Percentiles rank a stretch among this genome's conserved stretches.
Conservation (phyloP, 2,797 vertebrate species). For the Acestrorhynchus altus region DNA sequence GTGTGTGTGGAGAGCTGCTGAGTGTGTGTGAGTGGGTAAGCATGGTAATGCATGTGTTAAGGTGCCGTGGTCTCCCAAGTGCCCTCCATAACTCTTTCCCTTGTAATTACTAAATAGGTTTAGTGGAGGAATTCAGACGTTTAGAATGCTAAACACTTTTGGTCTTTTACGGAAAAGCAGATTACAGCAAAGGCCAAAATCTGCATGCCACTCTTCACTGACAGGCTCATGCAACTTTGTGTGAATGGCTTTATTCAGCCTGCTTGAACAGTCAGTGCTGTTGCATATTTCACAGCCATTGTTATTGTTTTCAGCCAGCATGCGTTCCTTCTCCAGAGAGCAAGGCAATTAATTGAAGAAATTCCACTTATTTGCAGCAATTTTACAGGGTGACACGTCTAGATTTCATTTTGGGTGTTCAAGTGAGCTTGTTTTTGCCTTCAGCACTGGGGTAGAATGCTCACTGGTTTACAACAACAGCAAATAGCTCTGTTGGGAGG, state of each 20-base stretch:
- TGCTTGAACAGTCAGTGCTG: conserved; percentile 10
- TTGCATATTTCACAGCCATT: conserved; percentile 12
- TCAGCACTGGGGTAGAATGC: not conserved
- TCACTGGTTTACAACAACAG: not conserved
- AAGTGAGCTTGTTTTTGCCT: not conserved
- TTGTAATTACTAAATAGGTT: not conserved
- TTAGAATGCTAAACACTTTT: not conserved
- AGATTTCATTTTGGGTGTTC: not conserved
- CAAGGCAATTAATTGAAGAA: conserved; percentile 16
- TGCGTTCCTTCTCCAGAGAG: conserved; percentile 6
- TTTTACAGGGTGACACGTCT: conserved; percentile 9
- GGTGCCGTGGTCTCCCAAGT: not conserved
- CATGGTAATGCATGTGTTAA: not conserved
- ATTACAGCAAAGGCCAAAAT: not conserved
- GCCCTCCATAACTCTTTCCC: not conserved
- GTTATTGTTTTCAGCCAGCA: conserved; percentile 24
- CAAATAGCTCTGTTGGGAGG: not conserved
- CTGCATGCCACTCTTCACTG: not conserved
- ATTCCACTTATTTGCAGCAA: conserved; percentile 31
- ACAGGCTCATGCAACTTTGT: conserved; percentile 4
- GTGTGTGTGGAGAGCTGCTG: not conserved
- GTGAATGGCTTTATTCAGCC: conserved; percentile 41
- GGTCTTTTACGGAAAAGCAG: not conserved
- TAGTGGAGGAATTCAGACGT: not conserved
- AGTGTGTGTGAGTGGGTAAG: not conserved